A percentile compares a stretch with the other conserved stretches of the same genome.
These are phyloP conservation scores for Phoebastria nigripes DNA, from an alignment of 2,797 vertebrate genomes.

Conservation along the genomic window DNA sequence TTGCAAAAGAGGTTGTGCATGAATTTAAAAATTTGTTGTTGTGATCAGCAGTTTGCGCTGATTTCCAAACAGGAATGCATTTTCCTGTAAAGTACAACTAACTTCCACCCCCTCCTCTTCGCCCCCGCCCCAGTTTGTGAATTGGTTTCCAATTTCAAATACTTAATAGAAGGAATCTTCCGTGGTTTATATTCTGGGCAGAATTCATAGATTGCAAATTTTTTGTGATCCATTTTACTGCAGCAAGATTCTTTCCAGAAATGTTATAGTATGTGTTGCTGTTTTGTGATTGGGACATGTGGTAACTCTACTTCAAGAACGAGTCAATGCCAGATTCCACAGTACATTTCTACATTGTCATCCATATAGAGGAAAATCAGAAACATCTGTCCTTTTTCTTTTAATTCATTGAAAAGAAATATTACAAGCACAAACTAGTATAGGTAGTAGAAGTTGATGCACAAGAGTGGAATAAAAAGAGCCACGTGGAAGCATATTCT, in stretches of 20 bases:
- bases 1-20: background rate
- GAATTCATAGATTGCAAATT: conserved; percentile 9
- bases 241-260: conserved; percentile 26
- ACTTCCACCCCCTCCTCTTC: background rate
- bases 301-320: conserved; percentile 19
- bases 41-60: background rate
- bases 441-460: background rate
- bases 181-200: background rate
- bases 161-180: background rate
- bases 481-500: background rate
- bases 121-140: background rate
- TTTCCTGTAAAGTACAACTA: background rate
- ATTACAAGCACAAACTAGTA: background rate
- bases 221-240: conserved; percentile 33
- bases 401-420: conserved; percentile 35
- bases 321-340: conserved; percentile 48
- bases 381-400: conserved; percentile 55
- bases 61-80: background rate
- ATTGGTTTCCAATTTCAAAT: background rate
- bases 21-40: background rate
- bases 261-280: conserved; percentile 29
- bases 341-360: conserved; percentile 27
- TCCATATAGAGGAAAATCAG: conserved; percentile 41
- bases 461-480: background rate
- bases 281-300: conserved; percentile 29